Evolutionary conservation across 2,113 vertebrate genomes (phyloP), one percentile per base, ranked within the genome.

Genomic region (Etheostoma cragini): DNA sequence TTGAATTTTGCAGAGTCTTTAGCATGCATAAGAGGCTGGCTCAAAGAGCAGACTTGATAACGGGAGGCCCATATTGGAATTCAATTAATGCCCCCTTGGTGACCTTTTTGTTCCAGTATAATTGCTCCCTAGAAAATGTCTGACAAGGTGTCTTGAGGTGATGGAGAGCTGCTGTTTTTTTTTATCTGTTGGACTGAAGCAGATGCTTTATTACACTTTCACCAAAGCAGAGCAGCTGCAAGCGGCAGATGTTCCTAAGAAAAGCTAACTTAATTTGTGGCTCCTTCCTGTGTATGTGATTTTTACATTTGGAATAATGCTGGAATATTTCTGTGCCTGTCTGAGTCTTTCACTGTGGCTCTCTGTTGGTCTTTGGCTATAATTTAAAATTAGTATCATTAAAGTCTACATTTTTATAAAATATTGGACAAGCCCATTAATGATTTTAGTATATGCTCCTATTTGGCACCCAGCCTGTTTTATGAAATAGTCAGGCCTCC

Each of bases 61-160:
- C 95, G 94, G 24, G 70, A 94, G 90, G 92, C 93, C 93, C 94
- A 92, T 95, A 94, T 91, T 94, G 96, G 94, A 96, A 96, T 97
- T 97, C 95, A 96, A 92, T 97, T 95, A 93, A 93, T 94, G 94
- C 78, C 84, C 90, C 91, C 94, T 90, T 93, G 53, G 76, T 95
- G 95, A 95, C 95, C 95, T 95, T 94, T 94, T 92, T 92, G 91
- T 95, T 96, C 88, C 74, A 56, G 93, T 94, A 91, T 95, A 96
- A 96, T 97, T 96, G 94, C 94, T 95, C 94, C 91, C 93, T 89
- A 12, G 63, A 94, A 90, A 95, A 93, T 71, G 84, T 89, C 91
- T 88, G 89, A 94, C 88, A 53, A 64, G 45, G 72, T 85, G 71
- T 87, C 80, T 84, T 81, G 50, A 88, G 78, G 69, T 79, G 77